Conservation (phyloP, 2,797 vertebrate species). For the Pseudochaenichthys georgianus region DNA sequence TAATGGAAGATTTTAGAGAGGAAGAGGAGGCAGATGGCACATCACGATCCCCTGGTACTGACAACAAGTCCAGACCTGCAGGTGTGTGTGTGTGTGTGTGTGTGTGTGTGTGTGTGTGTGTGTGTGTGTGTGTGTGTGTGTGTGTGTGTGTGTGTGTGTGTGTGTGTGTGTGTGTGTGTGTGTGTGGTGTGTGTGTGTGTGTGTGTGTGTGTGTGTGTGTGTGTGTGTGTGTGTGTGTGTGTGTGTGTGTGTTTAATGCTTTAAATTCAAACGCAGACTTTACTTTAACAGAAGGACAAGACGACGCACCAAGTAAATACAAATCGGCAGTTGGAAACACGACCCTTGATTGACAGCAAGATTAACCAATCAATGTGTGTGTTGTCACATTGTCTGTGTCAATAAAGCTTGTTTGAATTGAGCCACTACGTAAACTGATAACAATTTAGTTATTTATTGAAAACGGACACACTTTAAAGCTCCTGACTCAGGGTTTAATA, state of each 20-base stretch:
- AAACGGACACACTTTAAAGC: no score
- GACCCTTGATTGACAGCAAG: neutral
- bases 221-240: constrained; percentile 3
- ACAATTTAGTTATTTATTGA: no score
- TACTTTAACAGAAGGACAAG: neutral
- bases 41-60: constrained; percentile 72
- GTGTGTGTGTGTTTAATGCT: neutral
- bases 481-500: no score
- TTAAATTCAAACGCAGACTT: no score
- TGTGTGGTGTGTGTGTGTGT: constrained; percentile 14
- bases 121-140: no score
- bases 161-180: no score
- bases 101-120: no score
- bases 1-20: neutral
- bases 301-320: no score
- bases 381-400: neutral
- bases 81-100: constrained; percentile 11
- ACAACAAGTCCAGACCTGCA: constrained; percentile 76
- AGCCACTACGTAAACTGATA: neutral
- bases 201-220: constrained; percentile 13
- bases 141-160: no score
- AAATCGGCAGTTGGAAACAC: no score
- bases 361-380: neutral
- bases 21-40: constrained; percentile 31
- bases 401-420: constrained; percentile 13